Evolutionary conservation across 1,140 invertebrate genomes (phyloP), one percentile per base, ranked within the genome.

Genomic region (Brachionus rotundiformis): DNA sequence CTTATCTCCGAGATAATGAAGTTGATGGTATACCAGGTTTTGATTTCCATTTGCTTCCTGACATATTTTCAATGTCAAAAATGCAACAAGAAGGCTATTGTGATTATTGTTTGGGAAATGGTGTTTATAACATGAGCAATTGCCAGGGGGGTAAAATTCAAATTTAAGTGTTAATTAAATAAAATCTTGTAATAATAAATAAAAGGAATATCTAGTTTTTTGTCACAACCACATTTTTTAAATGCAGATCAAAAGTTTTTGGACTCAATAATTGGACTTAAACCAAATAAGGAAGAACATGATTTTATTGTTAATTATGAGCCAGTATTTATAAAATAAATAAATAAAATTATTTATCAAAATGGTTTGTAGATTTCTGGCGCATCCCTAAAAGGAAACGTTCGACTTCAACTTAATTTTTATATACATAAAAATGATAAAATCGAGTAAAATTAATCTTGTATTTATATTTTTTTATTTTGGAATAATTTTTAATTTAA

Each of bases 211-310:
- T 36, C 79, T n/a, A 31, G 54, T 16, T 65, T 81, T 47, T 27
- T 81, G 0, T 81, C 79, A 19, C 54, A 63, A 19, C 79, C 79
- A 25, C 79, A 81, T 81, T 63, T 81, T 81, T 25, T 81, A 19
- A 63, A 81, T 49, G 54, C 79, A 10, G 79, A 63, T 81, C 5
- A 39, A 31, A 63, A 65, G 11, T 81, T 63, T 49, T 10, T 33
- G 5, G 16, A 81, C 8, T 13, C 19, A 25, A 16, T 65, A 16
- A 23, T 23, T 5, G 79, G 79, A 13, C 0, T 81, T 4, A n/a
- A n/a, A 19, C 79, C 79, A 47, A 8, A 65, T 8, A 33, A 16
- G 23, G 54, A 81, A 7, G 27, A 41, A 7, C 77, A 81, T 47
- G 77, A 81, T 44, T 81, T 81, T 61, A 10, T 81, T n/a, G 13